phyloP scores from a whole-genome alignment of 2,888 invertebrate species.

The Acronicta aceris region DNA sequence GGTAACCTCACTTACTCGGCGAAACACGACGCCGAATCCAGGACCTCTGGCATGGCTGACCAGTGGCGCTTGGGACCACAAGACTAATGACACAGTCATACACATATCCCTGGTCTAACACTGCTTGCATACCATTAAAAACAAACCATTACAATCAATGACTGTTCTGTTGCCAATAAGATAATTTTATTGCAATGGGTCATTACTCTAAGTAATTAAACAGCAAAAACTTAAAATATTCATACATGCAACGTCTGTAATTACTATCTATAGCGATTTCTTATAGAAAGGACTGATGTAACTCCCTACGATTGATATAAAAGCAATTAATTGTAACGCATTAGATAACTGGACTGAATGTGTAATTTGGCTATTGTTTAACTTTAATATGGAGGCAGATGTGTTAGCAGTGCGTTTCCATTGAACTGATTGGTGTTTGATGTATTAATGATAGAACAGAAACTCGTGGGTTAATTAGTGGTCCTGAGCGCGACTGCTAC shows the following conservation, averaged over 20 bases:
- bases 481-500: no score
- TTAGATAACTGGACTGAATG: conserved; percentile 66
- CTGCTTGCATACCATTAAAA: no score
- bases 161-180: no score
- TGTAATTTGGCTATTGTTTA: conserved; percentile 67
- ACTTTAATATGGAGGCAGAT: conserved; percentile 53
- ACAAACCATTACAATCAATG: no score
- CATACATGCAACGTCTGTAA: conserved; percentile 26
- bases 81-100: no score
- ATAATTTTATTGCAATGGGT: not conserved
- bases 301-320: conserved; percentile 59
- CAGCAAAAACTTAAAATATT: conserved; percentile 22
- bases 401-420: conserved; percentile 48
- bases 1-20: no score
- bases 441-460: no score
- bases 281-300: conserved; percentile 56
- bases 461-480: no score
- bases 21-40: no score
- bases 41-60: no score
- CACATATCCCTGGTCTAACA: no score
- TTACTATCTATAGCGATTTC: conserved; percentile 43
- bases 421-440: conserved; percentile 9
- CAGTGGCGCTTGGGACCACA: no score
- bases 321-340: conserved; percentile 67
- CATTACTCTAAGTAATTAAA: conserved; percentile 38